Evolutionary conservation across 1,140 invertebrate genomes (phyloP).

Genomic region (Zelostemma sp.): DNA sequence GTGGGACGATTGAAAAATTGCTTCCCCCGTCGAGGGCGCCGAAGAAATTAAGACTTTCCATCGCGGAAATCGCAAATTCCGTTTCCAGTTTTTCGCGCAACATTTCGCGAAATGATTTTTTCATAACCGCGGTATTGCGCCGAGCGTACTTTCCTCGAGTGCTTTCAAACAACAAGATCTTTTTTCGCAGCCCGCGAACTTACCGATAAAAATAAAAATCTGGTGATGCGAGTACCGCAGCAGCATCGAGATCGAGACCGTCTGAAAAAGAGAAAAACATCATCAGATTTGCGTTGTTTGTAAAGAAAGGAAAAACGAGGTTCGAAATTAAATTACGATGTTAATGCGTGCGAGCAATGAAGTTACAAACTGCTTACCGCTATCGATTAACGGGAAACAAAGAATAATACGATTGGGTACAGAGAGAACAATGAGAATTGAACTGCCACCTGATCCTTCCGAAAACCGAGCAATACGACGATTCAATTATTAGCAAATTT

Average conservation of each 20-base stretch:
- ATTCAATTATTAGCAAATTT: conserved; percentile 45
- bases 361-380: conserved; percentile 45
- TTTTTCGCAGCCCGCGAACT: conserved; percentile 63
- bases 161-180: neutral
- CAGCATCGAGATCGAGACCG: conserved; percentile 97
- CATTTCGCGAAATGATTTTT: no score
- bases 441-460: conserved; percentile 48
- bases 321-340: no score
- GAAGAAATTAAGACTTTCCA: no score
- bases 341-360: conserved; percentile 18
- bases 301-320: neutral
- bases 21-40: no score
- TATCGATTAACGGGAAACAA: conserved; percentile 40
- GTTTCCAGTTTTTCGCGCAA: no score
- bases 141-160: no score
- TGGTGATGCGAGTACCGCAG: conserved; percentile 98
- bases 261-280: conserved; percentile 78
- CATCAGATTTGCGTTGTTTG: neutral
- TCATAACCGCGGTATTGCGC: no score
- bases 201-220: conserved; percentile 98
- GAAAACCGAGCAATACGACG: conserved; percentile 42
- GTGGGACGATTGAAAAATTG: no score
- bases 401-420: conserved; percentile 49
- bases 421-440: conserved; percentile 43
- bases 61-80: no score